Evolutionary conservation across 2,888 invertebrate genomes (phyloP), one percentile per base, ranked within the genome.

Genomic region (Melipona beecheii): DNA sequence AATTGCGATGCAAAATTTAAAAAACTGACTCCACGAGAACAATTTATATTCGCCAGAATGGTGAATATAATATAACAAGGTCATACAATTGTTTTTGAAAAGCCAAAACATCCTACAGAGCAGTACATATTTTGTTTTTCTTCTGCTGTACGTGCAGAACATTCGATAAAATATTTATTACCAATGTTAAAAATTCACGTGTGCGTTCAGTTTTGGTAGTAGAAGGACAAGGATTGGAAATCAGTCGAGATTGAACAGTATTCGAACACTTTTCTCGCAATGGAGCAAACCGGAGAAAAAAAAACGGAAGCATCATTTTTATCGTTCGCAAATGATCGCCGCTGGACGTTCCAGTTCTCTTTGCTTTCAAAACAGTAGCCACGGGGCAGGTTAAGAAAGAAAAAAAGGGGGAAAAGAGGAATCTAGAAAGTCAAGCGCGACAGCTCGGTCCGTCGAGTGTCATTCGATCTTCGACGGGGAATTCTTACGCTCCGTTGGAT

Each of bases 391-490:
- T 19, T 27, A 31, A 54, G 3, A 66, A 78, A 66, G 24, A 19
- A 4, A 13, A 15, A 31, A 17, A 15, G 0, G 2, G 2, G 15
- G 9, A 50, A 58, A 71, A 60, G 31, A 52, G 11, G 69, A 24
- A 70, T 74, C 50, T 74, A 69, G 79, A 82, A 79, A 74, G 81
- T 74, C 81, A 69, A 74, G 36, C 69, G 54, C 27, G 69, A 52
- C 62, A 27, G 60, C 21, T 21, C 66, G 71, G 60, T 70, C 65
- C 27, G n/a, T 66, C 71, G 49, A 68, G 52, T 68, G 49, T 15
- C 54, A 56, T 70, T 49, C 71, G 77, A 80, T 80, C 71, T 69
- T 74, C 69, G 73, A 73, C 64, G 58, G 79, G 52, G 81, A 79
- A 74, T 74, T 79, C 79, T 79, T 27, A 50, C 73, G 73, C 49